phyloP scores from a whole-genome alignment of 2,797 vertebrate species.

The Simalia tracyae region DNA sequence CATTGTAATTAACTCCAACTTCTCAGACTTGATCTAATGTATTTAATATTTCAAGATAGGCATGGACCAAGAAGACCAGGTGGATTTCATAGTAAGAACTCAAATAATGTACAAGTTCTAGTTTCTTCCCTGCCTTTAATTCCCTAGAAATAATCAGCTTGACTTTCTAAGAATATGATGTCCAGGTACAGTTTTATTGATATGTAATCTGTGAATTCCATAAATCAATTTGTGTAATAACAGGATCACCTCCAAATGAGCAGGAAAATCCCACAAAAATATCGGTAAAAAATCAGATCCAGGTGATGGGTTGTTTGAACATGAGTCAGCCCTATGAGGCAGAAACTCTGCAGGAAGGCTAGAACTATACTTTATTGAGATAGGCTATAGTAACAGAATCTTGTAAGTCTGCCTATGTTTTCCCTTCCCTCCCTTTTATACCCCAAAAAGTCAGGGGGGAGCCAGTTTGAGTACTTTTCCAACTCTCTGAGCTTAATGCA shows the following conservation, averaged over 20 bases:
- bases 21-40: neutral
- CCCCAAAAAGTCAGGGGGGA: neutral
- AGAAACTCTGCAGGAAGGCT: neutral
- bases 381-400: neutral
- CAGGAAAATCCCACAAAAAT: neutral
- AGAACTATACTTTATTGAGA: neutral
- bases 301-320: neutral
- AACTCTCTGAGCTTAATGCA: neutral
- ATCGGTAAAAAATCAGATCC: neutral
- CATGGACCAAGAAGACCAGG: neutral
- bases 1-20: neutral
- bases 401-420: neutral
- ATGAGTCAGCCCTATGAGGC: neutral
- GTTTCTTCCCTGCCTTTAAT: neutral
- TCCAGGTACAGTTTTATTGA: neutral
- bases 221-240: neutral
- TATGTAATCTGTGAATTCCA: constrained; percentile 1
- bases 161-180: neutral
- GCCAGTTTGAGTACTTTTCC: neutral
- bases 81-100: neutral
- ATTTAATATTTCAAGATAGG: neutral
- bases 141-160: neutral
- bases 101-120: neutral
- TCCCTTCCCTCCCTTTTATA: neutral
- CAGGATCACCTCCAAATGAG: neutral